These are phyloP conservation scores for Chaetophractus vellerosus DNA, from an alignment of 2,797 vertebrate genomes.

Conservation along the genomic window DNA sequence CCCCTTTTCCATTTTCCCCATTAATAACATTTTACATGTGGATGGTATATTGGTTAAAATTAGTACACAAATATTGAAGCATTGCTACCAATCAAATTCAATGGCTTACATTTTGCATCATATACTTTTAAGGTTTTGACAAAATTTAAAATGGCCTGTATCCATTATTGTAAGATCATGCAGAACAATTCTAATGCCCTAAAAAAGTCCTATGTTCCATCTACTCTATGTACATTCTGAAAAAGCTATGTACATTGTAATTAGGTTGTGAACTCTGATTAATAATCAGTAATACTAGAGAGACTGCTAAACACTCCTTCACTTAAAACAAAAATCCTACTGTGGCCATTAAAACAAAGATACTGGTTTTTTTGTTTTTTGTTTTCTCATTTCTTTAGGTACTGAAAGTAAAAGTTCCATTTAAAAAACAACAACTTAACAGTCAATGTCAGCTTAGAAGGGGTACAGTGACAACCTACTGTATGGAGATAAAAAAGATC, in stretches of 20 bases:
- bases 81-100: no score
- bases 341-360: not conserved
- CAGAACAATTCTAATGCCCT: no score
- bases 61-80: no score
- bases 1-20: no score
- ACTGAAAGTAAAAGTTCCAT: conserved; percentile 17
- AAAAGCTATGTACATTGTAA: conserved; percentile 44
- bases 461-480: not conserved
- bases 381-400: conserved; percentile 8
- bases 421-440: not conserved
- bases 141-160: no score
- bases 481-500: not conserved
- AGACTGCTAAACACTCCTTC: not conserved
- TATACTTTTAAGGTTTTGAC: no score
- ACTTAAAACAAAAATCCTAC: conserved; percentile 38
- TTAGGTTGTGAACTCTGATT: not conserved
- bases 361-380: not conserved
- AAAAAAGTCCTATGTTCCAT: no score
- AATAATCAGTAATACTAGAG: conserved; percentile 46
- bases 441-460: not conserved
- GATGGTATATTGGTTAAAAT: no score
- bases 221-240: not conserved
- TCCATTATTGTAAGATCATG: no score
- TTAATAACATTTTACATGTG: no score
- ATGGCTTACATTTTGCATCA: no score